Percentiles rank a stretch among this genome's conserved stretches.
Conservation (phyloP, 1,140 invertebrate species). For the Steinernema feltiae region DNA sequence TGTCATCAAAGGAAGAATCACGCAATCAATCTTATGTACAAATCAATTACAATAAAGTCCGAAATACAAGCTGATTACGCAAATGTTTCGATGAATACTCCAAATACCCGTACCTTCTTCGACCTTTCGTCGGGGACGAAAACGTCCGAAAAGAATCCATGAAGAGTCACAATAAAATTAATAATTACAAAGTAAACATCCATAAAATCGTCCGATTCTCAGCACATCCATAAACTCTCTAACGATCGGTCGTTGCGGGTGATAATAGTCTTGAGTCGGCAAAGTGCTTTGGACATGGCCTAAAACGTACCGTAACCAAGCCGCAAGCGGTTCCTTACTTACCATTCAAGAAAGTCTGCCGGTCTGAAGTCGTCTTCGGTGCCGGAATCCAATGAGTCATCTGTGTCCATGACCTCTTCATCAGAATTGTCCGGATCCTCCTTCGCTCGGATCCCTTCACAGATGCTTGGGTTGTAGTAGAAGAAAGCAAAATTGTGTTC, state of each 20-base stretch:
- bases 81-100: no score
- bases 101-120: background rate
- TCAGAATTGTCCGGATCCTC: background rate
- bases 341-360: background rate
- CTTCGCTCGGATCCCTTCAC: slow-evolving; percentile 23
- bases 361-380: background rate
- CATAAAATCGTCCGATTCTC: background rate
- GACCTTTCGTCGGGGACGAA: background rate
- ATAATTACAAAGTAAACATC: background rate
- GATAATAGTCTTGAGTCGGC: background rate
- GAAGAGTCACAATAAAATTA: background rate
- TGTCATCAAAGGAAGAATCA: no score
- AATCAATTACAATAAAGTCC: no score
- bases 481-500: slow-evolving; percentile 49
- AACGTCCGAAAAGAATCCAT: background rate
- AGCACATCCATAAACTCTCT: background rate
- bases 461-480: slow-evolving; percentile 45
- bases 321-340: background rate
- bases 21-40: no score
- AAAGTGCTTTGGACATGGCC: background rate
- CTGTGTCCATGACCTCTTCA: background rate
- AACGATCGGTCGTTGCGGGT: background rate
- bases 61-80: no score
- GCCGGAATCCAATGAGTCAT: background rate
- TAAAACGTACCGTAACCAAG: background rate